A percentile compares a stretch with the other conserved stretches of the same genome.
Conservation (phyloP, 2,797 vertebrate species). For the Peromyscus nudipes region DNA sequence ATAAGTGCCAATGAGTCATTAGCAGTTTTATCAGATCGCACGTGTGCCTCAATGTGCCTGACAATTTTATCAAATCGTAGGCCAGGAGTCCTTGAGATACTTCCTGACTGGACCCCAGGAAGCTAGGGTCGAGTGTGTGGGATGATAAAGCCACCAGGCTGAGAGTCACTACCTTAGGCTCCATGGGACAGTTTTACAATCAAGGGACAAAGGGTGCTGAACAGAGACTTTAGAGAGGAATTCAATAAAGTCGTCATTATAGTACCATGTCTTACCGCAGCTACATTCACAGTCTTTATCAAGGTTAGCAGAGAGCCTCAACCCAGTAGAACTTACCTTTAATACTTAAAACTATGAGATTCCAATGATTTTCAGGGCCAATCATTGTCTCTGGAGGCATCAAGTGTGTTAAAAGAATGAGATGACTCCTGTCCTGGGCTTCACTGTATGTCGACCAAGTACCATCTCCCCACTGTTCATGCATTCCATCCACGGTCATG, state of each 20-base stretch:
- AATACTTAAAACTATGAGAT: neutral
- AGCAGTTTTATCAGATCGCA: conserved; percentile 6
- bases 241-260: neutral
- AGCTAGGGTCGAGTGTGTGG: neutral
- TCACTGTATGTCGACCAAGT: neutral
- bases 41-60: neutral
- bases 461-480: neutral
- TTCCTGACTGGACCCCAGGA: neutral
- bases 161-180: neutral
- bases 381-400: neutral
- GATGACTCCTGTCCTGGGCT: neutral
- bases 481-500: neutral
- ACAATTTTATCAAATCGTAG: neutral
- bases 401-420: neutral
- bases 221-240: neutral
- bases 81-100: neutral
- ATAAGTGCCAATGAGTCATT: conserved; percentile 53
- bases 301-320: conserved; percentile 29
- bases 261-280: conserved; percentile 69
- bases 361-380: neutral
- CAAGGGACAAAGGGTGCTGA: neutral
- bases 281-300: conserved; percentile 46
- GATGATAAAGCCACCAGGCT: neutral
- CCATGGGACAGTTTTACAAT: neutral
- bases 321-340: conserved; percentile 51